Evolutionary conservation across 2,797 vertebrate genomes (phyloP).

Genomic region (Pempheris klunzingeri): DNA sequence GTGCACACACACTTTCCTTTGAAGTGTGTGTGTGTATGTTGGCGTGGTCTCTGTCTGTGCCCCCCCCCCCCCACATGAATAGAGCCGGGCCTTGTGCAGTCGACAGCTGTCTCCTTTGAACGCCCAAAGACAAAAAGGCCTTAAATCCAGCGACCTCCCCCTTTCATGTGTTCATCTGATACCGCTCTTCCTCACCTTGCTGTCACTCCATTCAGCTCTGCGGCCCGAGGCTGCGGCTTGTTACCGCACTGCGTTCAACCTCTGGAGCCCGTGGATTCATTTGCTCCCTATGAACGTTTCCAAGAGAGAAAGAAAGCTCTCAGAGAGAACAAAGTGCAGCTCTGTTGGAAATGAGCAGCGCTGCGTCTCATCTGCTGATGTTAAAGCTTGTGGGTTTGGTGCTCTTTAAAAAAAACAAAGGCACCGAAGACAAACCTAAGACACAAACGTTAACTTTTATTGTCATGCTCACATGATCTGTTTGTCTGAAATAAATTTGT

Average conservation of each 20-base stretch:
- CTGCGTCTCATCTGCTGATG: not conserved
- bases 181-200: slow-evolving; percentile 78
- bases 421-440: not conserved
- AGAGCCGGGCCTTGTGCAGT: slow-evolving; percentile 78
- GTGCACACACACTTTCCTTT: slow-evolving; percentile 51
- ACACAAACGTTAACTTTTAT: not conserved
- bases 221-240: slow-evolving; percentile 51
- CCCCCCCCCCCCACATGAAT: slow-evolving; percentile 83
- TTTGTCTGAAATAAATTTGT: not conserved
- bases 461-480: not conserved
- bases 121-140: slow-evolving; percentile 84
- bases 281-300: slow-evolving; percentile 7
- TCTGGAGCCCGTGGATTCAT: slow-evolving; percentile 1
- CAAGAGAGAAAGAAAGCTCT: not conserved
- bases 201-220: slow-evolving; percentile 64
- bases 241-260: slow-evolving; percentile 21
- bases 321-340: slow-evolving; percentile 29
- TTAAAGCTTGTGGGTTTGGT: not conserved
- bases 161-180: slow-evolving; percentile 87
- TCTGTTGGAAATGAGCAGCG: not conserved
- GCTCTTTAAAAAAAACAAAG: not conserved
- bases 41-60: slow-evolving; percentile 76
- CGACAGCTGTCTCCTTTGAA: slow-evolving; percentile 89
- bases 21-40: slow-evolving; percentile 69
- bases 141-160: slow-evolving; percentile 83